Base-by-base conservation (phyloP, 2,113 vertebrate species). In the Harpagus bidentatus region DNA sequence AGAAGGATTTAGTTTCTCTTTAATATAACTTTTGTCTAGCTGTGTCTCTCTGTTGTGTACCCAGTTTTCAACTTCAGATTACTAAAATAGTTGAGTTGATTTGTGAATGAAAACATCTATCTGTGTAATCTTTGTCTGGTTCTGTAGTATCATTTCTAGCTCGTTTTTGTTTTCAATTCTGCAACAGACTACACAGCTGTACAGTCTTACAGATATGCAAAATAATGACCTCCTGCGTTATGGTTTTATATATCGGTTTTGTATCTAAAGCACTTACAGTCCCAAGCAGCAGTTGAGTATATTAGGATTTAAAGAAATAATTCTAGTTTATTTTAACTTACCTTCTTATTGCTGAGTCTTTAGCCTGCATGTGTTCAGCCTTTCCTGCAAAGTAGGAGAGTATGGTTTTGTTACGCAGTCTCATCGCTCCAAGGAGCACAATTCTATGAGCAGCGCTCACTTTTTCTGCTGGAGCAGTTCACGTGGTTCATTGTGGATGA, bases 181-280 rank as follows among this genome's bases (percentile, higher is more conserved):
- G 22, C 71, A 69, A 45, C 8, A 83, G 31, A 32, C 13, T 36
- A 9, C 0, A 1, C 63, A 43, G 43, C 20, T 28, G 18, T 50
- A 52, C 29, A 40, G 34, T 53, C 36, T 19, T 82, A 55, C 11
- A 78, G 34, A 62, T 63, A 32, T 2, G 11, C 52, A 56, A 48
- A 82, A 52, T 29, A 67, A 47, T 26, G 29, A 47, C 11, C 18
- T 63, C 69, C 48, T 53, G 16, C 59, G 4, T 55, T 52, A 36
- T 0, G 0, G 13, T 36, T 69, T 86, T 71, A 17, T 48, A 6
- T 62, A 15, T 32, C 2, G 4, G 1, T 69, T 71, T 67, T 63
- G 43, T 13, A 40, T 77, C 20, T 56, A 38, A 92, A 78, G 38
- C 9, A 31, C 12, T 73, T 55, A 34, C 1, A 63, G 25, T 83